Conservation (phyloP, 1,140 invertebrate genomes). For the Brachionus angularis region DNA sequence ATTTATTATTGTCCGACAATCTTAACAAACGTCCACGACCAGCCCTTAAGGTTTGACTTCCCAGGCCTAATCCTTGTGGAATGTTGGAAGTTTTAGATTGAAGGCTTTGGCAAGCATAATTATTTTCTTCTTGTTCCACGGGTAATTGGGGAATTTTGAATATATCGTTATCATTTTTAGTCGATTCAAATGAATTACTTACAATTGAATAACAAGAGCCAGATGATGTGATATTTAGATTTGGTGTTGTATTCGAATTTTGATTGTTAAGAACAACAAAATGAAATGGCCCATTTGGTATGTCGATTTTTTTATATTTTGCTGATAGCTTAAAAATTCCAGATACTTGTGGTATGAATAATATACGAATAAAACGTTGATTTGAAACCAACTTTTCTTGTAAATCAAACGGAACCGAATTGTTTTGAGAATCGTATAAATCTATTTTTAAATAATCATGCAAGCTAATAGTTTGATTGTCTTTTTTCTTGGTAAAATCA, state of each 20-base stretch:
- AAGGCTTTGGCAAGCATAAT: too few relatives aligned
- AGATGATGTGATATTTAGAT: neutral
- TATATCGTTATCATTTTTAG: too few relatives aligned
- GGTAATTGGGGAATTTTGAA: too few relatives aligned
- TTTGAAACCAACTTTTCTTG: conserved; percentile 3
- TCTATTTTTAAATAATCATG: conserved; percentile 18
- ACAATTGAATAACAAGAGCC: neutral
- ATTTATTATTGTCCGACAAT: neutral
- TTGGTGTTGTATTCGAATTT: neutral
- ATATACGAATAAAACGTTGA: conserved; percentile 1
- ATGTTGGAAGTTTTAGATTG: too few relatives aligned
- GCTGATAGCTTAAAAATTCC: neutral
- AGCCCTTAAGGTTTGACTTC: neutral
- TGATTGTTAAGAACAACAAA: conserved; percentile 17
- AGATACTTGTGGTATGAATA: conserved; percentile 1
- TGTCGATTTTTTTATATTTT: conserved; percentile 1
- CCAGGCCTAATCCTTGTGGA: too few relatives aligned
- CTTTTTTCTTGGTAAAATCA: neutral
- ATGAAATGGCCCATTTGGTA: conserved; percentile 30
- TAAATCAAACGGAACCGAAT: conserved; percentile 1
- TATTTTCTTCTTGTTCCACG: too few relatives aligned
- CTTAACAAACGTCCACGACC: conserved; percentile 13
- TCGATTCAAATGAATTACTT: too few relatives aligned
- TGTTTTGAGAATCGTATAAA: neutral
- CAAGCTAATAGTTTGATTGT: neutral